Base-by-base conservation (phyloP, 1,140 invertebrate genomes). In the Laodelphax striatellus region DNA sequence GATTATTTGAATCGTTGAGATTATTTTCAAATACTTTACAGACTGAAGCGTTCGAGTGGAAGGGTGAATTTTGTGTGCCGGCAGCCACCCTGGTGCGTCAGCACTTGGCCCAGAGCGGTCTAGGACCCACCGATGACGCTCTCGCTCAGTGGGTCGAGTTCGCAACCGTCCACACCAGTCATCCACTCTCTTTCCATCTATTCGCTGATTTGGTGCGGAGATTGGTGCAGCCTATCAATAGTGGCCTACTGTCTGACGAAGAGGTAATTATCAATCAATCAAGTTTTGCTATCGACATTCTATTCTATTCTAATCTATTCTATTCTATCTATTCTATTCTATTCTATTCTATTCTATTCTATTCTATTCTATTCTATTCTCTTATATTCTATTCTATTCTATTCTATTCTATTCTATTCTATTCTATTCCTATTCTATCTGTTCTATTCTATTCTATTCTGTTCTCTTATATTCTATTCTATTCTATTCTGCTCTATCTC, bases 71-170 rank as follows among this genome's bases (percentile, higher is more conserved):
- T 71, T 85, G 86, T 41, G 80, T 82, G 21, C 81, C 87, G 24
- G 92, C 90, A 0, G 82, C 90, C 68, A 84, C 85, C 0, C 82
- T 97, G 31, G 77, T 97, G 1, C 86, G 90, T 38, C 94, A 97
- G 71, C 93, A 97, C 74, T 82, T 85, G 31, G 89, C 92, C 11
- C 94, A 97, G 72, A 91, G 93, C 62, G 92, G 94, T 19, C 74
- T 98, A 6, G 79, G 80, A 0, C 75, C 73, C 2, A 77, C 77
- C 8, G 84, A 87, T 68, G 80, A 85, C 58, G 71, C 75, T 2
- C 71, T 92, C 0, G 80, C 86, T 17, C 82, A 88, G 69, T 92
- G 87, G 86, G 73, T 82, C 42, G 87, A 89, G 44, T 92, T 81
- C 70, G 79, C 82, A 21, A 78, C 79, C 10, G 78, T 91, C 21